Evolutionary conservation across 2,113 vertebrate genomes (phyloP).

Genomic region (Tetraodon nigroviridis): DNA sequence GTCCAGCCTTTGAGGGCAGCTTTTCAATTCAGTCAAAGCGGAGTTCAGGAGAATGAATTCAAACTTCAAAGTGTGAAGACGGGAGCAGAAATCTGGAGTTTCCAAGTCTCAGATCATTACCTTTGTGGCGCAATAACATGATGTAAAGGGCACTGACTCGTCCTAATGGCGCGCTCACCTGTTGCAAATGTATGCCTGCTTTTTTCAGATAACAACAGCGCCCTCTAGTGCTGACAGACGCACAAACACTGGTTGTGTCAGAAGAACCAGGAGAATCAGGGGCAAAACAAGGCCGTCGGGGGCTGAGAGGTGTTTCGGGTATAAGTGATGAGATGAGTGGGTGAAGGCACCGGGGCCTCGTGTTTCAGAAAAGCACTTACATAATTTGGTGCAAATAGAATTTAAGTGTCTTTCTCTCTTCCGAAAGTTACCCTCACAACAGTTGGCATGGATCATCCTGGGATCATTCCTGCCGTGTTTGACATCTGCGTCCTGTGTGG

Average conservation of each 20-base stretch:
- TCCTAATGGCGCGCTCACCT: neutral
- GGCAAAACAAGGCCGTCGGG: constrained; percentile 24
- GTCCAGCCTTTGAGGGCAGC: neutral
- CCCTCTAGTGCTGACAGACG: constrained; percentile 45
- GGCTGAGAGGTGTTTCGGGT: constrained; percentile 19
- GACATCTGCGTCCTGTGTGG: no score
- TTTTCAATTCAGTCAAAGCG: neutral
- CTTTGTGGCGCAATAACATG: constrained; percentile 7
- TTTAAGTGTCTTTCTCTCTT: constrained; percentile 20
- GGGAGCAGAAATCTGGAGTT: constrained; percentile 1
- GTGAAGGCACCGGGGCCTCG: constrained; percentile 27
- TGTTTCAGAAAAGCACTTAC: constrained; percentile 32
- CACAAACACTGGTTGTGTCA: constrained; percentile 5
- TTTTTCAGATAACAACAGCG: constrained; percentile 34
- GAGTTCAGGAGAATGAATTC: neutral
- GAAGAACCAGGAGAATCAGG: constrained; percentile 11
- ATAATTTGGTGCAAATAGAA: constrained; percentile 40
- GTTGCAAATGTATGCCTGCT: constrained; percentile 6
- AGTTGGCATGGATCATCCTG: constrained; percentile 30
- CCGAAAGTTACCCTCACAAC: constrained; percentile 7
- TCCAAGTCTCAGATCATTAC: constrained; percentile 6
- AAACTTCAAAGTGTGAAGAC: neutral
- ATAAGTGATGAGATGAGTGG: constrained; percentile 22
- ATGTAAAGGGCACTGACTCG: constrained; percentile 18
- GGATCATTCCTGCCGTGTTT: constrained; percentile 13